Evolutionary conservation across 1,140 invertebrate genomes (phyloP).

Genomic region (Drosophila trapezifrons): DNA sequence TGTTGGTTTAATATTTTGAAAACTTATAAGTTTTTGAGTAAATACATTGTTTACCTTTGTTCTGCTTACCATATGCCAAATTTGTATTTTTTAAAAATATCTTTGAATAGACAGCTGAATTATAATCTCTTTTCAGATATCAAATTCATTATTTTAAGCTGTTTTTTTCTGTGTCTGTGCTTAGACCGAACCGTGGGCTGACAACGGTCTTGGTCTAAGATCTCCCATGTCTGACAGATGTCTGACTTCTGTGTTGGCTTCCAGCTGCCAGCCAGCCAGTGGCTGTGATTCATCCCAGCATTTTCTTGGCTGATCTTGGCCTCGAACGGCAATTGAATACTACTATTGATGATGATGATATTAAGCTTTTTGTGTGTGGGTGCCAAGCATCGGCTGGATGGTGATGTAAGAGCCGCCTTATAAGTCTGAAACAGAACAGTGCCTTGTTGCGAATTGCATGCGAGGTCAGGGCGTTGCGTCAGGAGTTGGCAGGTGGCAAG

Average conservation of each 20-base stretch:
- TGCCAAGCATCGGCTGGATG: conserved; percentile 19
- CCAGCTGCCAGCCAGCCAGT: conserved; percentile 5
- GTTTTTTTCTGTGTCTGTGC: conserved; percentile 1
- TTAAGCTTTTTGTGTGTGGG: conserved; percentile 32
- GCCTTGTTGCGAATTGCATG: conserved; percentile 51
- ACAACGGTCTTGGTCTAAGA: neutral
- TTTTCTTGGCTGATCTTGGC: conserved; percentile 53
- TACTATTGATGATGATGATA: conserved; percentile 18
- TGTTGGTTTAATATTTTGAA: neutral
- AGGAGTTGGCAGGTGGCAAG: conserved; percentile 27
- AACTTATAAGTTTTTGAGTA: neutral
- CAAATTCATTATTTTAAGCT: neutral
- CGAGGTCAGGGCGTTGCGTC: conserved; percentile 58
- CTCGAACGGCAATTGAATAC: conserved; percentile 46
- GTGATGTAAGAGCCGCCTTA: conserved; percentile 68
- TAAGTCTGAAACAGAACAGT: conserved; percentile 34
- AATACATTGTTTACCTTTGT: neutral
- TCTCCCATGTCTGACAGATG: conserved; percentile 46
- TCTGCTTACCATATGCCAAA: neutral
- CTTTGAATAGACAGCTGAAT: too few relatives aligned
- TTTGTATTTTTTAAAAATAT: neutral
- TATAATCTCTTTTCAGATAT: neutral
- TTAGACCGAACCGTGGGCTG: conserved; percentile 23
- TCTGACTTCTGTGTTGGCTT: conserved; percentile 54
- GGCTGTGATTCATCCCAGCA: conserved; percentile 44